Evolutionary conservation across 30 jellyfish, hydroid and myxozoan genomes (phyloP).

Genomic region (Aurelia sp.): DNA sequence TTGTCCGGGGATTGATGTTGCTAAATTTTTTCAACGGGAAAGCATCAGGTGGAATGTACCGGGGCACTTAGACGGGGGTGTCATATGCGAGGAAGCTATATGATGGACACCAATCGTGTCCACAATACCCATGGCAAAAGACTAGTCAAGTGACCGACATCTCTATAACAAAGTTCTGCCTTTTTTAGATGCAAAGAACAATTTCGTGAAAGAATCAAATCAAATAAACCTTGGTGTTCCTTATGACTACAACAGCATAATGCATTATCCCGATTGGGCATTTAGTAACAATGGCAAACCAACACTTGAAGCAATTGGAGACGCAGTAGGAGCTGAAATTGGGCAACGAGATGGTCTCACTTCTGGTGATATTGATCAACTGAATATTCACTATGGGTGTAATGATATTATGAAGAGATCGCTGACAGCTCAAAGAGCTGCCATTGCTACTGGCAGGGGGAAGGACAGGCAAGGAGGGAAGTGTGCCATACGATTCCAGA

Average conservation of each 20-base stretch:
- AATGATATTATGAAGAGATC: neutral
- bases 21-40: too few relatives aligned
- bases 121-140: too few relatives aligned
- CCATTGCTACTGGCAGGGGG: too few relatives aligned
- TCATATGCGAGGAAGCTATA: too few relatives aligned
- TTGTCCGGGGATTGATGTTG: too few relatives aligned
- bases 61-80: too few relatives aligned
- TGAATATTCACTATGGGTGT: constrained; percentile 36
- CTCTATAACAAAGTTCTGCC: neutral
- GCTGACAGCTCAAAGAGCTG: too few relatives aligned
- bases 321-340: constrained; percentile 38
- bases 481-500: constrained; percentile 19
- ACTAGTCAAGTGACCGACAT: neutral
- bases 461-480: constrained; percentile 36
- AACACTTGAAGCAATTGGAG: constrained; percentile 39
- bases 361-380: constrained; percentile 46
- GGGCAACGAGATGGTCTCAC: constrained; percentile 59
- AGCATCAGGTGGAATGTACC: too few relatives aligned
- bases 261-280: constrained; percentile 61
- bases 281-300: constrained; percentile 47
- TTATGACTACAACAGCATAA: constrained; percentile 54
- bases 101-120: too few relatives aligned
- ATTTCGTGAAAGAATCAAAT: constrained; percentile 20
- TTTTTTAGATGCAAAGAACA: constrained; percentile 3
- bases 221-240: constrained; percentile 36